Evolutionary conservation across 1,140 invertebrate genomes (phyloP).

Genomic region (Pinna nobilis): DNA sequence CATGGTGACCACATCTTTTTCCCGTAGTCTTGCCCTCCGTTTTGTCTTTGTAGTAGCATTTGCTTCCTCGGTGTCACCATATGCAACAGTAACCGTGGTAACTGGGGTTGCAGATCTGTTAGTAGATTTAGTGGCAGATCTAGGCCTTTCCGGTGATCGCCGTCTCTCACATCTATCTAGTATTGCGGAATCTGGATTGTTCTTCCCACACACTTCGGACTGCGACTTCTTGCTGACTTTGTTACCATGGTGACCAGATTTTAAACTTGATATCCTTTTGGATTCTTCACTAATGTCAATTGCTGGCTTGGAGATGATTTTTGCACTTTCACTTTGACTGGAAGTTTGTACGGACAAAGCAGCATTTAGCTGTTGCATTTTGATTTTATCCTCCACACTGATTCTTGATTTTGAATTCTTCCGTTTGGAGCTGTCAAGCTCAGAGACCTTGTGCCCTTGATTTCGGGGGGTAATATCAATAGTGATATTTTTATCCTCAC

Average conservation of each 20-base stretch:
- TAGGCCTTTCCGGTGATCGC: conserved; percentile 18
- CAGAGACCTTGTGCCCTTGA: conserved; percentile 51
- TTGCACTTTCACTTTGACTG: neutral
- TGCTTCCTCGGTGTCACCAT: conserved; percentile 36
- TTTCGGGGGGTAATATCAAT: conserved; percentile 62
- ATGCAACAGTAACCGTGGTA: conserved; percentile 51
- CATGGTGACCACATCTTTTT: conserved; percentile 57
- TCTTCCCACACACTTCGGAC: neutral
- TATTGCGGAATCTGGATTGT: neutral
- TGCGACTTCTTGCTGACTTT: neutral
- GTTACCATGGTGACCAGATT: neutral
- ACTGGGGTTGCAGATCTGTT: conserved; percentile 43
- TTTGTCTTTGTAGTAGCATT: conserved; percentile 25
- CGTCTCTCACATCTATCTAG: conserved; percentile 25
- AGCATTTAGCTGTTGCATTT: neutral
- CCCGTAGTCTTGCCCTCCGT: conserved; percentile 21
- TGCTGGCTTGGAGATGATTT: neutral
- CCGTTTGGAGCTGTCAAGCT: conserved; percentile 10
- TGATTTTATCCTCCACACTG: neutral
- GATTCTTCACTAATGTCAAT: conserved; percentile 15
- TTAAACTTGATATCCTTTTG: neutral
- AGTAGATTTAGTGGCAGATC: conserved; percentile 2
- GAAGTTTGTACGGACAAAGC: conserved; percentile 24
- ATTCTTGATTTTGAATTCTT: neutral
- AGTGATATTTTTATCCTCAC: conserved; percentile 54